A percentile compares a stretch with the other conserved stretches of the same genome.
Conservation (phyloP, 2,888 invertebrate species). For the Himalopsyche kuldschensis region DNA sequence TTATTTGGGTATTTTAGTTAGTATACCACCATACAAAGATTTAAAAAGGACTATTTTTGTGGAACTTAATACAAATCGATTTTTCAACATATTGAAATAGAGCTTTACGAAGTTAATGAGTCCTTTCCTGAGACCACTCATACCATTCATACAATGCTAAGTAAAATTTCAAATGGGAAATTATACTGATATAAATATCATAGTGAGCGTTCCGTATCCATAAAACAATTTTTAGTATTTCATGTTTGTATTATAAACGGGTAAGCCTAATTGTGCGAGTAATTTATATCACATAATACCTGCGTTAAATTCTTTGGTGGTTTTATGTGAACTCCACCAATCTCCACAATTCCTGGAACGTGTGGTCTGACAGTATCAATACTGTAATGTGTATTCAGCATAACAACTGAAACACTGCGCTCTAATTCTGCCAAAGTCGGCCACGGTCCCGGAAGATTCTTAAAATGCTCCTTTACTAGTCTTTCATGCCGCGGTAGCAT, state of each 20-base stretch:
- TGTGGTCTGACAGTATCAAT: conserved; percentile 52
- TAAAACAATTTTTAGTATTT: too few species aligned
- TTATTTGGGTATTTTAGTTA: too few species aligned
- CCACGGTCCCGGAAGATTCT: conserved; percentile 44
- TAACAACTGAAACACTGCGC: conserved; percentile 50
- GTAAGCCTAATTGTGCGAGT: too few species aligned
- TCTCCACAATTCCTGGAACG: conserved; percentile 52
- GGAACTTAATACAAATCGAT: too few species aligned
- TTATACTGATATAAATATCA: conserved; percentile 6
- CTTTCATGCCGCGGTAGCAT: conserved; percentile 49
- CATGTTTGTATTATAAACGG: too few species aligned
- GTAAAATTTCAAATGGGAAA: not conserved
- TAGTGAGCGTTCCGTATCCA: not conserved
- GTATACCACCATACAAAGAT: too few species aligned
- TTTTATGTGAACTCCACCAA: conserved; percentile 60
- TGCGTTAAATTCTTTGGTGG: conserved; percentile 45
- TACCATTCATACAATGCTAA: too few species aligned
- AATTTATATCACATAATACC: conserved; percentile 10
- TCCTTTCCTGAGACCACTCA: too few species aligned
- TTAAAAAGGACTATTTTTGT: too few species aligned
- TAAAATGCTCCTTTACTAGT: conserved; percentile 45
- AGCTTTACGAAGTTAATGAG: too few species aligned
- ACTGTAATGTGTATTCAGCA: conserved; percentile 56
- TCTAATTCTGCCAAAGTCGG: conserved; percentile 51
- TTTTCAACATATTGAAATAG: too few species aligned